Evolutionary conservation across 2,888 invertebrate genomes (phyloP).

Genomic region (Acanthosepion lycidas): DNA sequence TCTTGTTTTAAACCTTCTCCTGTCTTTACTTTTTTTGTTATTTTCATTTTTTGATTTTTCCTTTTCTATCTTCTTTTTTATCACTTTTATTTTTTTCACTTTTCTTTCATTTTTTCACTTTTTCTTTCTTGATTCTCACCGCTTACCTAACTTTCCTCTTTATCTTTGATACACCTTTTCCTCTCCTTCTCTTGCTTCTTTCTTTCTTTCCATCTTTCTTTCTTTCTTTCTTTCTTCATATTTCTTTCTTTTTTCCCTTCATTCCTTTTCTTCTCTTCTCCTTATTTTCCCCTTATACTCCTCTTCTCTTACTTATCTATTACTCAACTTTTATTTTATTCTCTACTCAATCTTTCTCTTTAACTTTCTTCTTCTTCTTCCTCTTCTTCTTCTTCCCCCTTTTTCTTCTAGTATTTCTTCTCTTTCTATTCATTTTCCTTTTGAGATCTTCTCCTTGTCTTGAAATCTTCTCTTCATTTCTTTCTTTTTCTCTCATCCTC

Average conservation of each 20-base stretch:
- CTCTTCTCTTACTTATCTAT: background rate
- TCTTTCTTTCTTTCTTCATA: background rate
- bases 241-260: background rate
- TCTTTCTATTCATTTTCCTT: background rate
- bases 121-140: background rate
- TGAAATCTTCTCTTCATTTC: background rate
- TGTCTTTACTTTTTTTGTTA: background rate
- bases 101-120: background rate
- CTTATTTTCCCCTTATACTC: background rate
- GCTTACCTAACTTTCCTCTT: background rate
- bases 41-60: background rate
- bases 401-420: background rate
- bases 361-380: background rate
- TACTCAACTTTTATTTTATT: no score
- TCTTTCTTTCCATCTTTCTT: background rate
- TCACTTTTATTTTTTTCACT: background rate
- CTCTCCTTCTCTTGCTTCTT: background rate
- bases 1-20: no score
- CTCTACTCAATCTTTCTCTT: background rate
- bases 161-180: background rate
- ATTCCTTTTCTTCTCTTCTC: background rate
- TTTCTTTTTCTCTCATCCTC: background rate
- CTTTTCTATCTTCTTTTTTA: background rate
- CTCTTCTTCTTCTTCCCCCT: background rate
- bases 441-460: background rate